Percentiles rank a stretch among this genome's conserved stretches.
These are phyloP conservation scores for Porites cylindrica DNA, from an alignment of 92 coral and sea anemone species.

Conservation along the genomic window DNA sequence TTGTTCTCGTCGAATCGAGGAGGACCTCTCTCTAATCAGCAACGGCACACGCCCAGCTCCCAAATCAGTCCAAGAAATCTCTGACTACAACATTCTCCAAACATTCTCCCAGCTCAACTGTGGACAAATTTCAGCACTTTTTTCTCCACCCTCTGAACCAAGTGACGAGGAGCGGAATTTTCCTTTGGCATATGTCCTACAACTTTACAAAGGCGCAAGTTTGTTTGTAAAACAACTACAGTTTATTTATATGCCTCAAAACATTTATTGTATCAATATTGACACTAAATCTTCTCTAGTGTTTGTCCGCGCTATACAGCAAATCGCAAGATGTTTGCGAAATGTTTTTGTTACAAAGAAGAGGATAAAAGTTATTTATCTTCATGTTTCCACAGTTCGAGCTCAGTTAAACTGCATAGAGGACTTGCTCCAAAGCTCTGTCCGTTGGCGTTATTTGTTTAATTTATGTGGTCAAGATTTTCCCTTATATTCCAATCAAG, in stretches of 20 bases:
- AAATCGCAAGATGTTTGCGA: constrained; percentile 63
- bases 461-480: constrained; percentile 72
- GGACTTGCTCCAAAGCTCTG: constrained; percentile 54
- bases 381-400: constrained; percentile 54
- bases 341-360: constrained; percentile 68
- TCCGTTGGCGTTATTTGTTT: constrained; percentile 75
- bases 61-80: background rate
- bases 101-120: constrained; percentile 20
- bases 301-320: constrained; percentile 54
- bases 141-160: constrained; percentile 1
- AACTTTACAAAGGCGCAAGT: constrained; percentile 67
- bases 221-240: constrained; percentile 74
- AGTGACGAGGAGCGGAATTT: constrained; percentile 44
- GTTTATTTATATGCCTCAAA: constrained; percentile 77
- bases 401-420: constrained; percentile 73
- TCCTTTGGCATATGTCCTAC: constrained; percentile 63
- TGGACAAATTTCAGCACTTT: constrained; percentile 1
- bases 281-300: constrained; percentile 56
- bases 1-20: constrained; percentile 25
- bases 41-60: background rate
- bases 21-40: background rate
- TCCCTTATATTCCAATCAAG: constrained; percentile 27
- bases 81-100: constrained; percentile 16
- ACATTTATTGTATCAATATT: constrained; percentile 75
- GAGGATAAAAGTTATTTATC: constrained; percentile 58